A percentile compares a stretch with the other conserved stretches of the same genome.
Conservation (phyloP, 23 tunicate species). For the Halocynthia roretzi region DNA sequence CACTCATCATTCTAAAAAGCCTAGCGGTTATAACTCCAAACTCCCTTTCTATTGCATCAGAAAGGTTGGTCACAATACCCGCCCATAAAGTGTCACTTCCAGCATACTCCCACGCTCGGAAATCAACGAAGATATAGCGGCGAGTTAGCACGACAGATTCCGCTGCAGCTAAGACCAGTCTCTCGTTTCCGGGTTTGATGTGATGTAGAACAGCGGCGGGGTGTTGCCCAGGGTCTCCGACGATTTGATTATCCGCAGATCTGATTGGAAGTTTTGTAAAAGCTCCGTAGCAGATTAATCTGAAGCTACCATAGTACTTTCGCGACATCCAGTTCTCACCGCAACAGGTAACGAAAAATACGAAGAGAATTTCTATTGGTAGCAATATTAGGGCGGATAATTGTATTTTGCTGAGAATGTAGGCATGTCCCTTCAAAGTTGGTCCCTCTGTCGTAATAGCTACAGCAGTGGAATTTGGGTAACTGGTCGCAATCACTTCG, state of each 20-base stretch:
- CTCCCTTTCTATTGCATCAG: conserved; percentile 40
- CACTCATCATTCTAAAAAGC: conserved; percentile 15
- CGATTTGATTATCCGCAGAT: neutral
- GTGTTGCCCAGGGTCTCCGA: conserved; percentile 13
- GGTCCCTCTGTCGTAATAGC: neutral
- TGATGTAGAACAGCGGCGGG: conserved; percentile 10
- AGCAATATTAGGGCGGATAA: conserved; percentile 23
- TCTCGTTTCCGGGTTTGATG: neutral
- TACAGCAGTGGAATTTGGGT: neutral
- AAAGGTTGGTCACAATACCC: conserved; percentile 25
- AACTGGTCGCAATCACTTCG: neutral
- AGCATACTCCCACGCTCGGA: conserved; percentile 44
- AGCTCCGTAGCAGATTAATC: conserved; percentile 28
- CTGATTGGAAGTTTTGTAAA: conserved; percentile 40
- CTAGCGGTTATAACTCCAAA: conserved; percentile 26
- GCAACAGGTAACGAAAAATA: conserved; percentile 35
- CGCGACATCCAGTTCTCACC: conserved; percentile 30
- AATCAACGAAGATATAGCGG: conserved; percentile 32
- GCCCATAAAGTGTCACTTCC: conserved; percentile 52
- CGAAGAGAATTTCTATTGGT: conserved; percentile 17
- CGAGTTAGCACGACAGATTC: neutral
- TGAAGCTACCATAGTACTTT: conserved; percentile 14
- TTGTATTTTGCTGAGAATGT: neutral
- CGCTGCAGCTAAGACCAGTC: conserved; percentile 15
- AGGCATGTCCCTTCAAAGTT: neutral